phyloP scores from a whole-genome alignment of 2,888 invertebrate species.

The Drosophila nr. perissopoda region DNA sequence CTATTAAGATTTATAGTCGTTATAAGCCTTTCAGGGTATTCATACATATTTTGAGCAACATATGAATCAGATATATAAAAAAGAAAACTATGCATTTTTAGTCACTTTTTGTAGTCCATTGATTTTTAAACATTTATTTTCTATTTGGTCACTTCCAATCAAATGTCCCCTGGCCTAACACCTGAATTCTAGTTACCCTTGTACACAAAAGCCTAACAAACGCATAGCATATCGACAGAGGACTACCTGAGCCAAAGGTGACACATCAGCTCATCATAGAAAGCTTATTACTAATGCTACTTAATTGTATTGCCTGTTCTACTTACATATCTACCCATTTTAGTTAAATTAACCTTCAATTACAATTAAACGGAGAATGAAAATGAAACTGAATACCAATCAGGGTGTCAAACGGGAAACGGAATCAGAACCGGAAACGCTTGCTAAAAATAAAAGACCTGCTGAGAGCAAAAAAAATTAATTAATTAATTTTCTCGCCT shows the following conservation, averaged over 20 bases:
- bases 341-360: constrained; percentile 27
- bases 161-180: constrained; percentile 71
- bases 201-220: constrained; percentile 64
- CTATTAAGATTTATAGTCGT: constrained; percentile 4
- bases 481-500: too few species aligned
- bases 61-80: constrained; percentile 16
- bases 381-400: constrained; percentile 19
- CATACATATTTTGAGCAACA: constrained; percentile 7
- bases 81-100: constrained; percentile 15
- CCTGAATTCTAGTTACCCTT: constrained; percentile 62
- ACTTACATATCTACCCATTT: constrained; percentile 20
- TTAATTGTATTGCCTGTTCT: constrained; percentile 58
- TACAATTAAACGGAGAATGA: constrained; percentile 32
- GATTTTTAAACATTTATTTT: constrained; percentile 5
- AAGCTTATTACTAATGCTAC: constrained; percentile 72
- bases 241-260: constrained; percentile 74
- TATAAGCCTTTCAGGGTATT: constrained; percentile 13
- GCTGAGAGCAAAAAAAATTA: too few species aligned
- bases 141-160: constrained; percentile 44
- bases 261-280: constrained; percentile 75
- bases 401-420: not conserved
- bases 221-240: constrained; percentile 40
- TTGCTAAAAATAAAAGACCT: not conserved
- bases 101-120: constrained; percentile 24
- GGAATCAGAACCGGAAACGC: not conserved